phyloP scores from a whole-genome alignment of 2,113 vertebrate genomes.

The Engystomops pustulosus region DNA sequence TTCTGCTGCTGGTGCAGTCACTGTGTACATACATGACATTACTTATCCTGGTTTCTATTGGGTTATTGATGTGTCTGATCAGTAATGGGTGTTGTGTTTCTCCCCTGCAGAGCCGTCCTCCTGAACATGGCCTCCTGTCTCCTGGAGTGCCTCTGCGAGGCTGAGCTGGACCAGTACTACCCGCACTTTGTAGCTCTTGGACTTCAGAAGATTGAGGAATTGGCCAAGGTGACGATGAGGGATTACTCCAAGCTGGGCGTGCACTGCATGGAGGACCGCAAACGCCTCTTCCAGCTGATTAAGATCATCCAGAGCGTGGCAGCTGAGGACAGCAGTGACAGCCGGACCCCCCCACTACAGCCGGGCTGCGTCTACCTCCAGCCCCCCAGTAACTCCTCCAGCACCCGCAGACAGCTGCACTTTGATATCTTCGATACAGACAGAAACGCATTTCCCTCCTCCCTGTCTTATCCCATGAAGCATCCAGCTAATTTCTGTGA shows the following conservation, averaged over 20 bases:
- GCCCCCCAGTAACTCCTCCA: constrained; percentile 62
- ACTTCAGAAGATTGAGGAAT: constrained; percentile 77
- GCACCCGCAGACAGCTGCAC: constrained; percentile 75
- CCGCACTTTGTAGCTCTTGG: constrained; percentile 81
- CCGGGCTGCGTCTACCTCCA: constrained; percentile 57
- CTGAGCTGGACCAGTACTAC: constrained; percentile 84
- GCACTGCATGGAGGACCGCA: constrained; percentile 79
- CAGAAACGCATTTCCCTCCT: constrained; percentile 45
- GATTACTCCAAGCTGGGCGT: constrained; percentile 85
- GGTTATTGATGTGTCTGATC: too few species aligned
- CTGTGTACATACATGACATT: too few species aligned
- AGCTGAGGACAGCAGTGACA: constrained; percentile 65
- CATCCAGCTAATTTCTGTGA: constrained; percentile 60
- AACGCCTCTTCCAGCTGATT: constrained; percentile 84
- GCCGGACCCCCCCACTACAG: constrained; percentile 59
- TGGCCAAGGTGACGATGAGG: constrained; percentile 78
- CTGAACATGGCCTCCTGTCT: constrained; percentile 80
- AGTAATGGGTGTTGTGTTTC: too few species aligned
- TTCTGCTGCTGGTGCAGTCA: too few species aligned
- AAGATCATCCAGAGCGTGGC: constrained; percentile 81
- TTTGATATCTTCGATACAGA: constrained; percentile 72
- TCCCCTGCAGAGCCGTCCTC: neutral
- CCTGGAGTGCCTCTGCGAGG: constrained; percentile 84
- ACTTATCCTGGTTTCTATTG: too few species aligned
- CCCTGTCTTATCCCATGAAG: constrained; percentile 60